Evolutionary conservation across 2,797 vertebrate genomes (phyloP).

Genomic region (Perodicticus potto): DNA sequence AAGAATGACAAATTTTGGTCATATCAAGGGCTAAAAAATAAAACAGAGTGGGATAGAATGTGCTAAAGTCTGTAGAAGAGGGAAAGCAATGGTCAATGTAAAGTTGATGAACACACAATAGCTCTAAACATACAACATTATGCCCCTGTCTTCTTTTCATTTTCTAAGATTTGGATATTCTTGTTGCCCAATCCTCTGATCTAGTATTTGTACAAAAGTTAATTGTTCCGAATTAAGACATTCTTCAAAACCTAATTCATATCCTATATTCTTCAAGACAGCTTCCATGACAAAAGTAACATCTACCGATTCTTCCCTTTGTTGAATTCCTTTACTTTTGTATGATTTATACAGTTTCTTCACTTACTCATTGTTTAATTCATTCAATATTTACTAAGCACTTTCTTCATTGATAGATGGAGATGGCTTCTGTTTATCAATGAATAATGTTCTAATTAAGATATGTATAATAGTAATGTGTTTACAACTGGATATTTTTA

Average conservation of each 20-base stretch:
- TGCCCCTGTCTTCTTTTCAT: neutral
- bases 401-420: neutral
- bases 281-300: too few relatives aligned
- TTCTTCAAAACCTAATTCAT: neutral
- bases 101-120: constrained; percentile 15
- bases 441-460: constrained; percentile 7
- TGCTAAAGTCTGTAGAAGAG: constrained; percentile 28
- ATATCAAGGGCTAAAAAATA: neutral
- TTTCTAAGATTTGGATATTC: neutral
- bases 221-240: neutral
- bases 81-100: constrained; percentile 49
- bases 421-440: neutral
- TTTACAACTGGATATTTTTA: neutral
- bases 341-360: neutral
- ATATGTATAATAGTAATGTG: neutral
- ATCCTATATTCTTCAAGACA: neutral
- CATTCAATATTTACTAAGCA: neutral
- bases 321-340: neutral
- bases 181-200: neutral
- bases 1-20: constrained; percentile 68
- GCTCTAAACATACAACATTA: neutral
- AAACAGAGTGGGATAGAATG: constrained; percentile 31
- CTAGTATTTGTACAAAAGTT: neutral
- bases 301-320: neutral
- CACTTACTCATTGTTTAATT: neutral